phyloP scores from a whole-genome alignment of 2,797 vertebrate genomes.

The Oreortyx pictus region DNA sequence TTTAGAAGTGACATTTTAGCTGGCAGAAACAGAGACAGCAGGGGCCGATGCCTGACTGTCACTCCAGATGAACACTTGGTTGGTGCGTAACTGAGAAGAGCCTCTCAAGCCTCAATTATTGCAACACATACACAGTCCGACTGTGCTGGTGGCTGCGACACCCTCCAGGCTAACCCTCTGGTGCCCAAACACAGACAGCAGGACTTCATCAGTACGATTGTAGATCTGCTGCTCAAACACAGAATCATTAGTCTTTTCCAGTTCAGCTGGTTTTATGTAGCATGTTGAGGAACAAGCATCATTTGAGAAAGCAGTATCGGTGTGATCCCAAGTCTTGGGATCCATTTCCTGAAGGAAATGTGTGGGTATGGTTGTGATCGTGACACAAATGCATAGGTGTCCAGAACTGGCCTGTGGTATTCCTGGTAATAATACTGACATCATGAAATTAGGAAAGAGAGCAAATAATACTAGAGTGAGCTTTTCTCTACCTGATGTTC shows the following conservation, averaged over 20 bases:
- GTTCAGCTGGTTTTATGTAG: conserved; percentile 7
- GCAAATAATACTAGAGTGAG: neutral
- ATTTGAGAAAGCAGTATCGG: neutral
- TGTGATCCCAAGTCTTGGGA: neutral
- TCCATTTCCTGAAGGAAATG: neutral
- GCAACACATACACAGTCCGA: conserved; percentile 31
- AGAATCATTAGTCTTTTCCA: conserved; percentile 59
- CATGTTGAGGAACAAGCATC: neutral
- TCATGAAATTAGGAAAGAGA: neutral
- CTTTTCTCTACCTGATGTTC: neutral
- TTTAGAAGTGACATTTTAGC: conserved; percentile 11
- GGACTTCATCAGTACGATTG: conserved; percentile 10
- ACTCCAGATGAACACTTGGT: conserved; percentile 60
- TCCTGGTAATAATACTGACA: neutral
- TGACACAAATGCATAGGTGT: neutral
- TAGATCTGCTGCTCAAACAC: conserved; percentile 41
- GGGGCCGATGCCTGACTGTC: conserved; percentile 36
- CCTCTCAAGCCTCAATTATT: neutral
- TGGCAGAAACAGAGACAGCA: conserved; percentile 40
- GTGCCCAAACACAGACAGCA: conserved; percentile 54
- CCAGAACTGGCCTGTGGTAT: neutral
- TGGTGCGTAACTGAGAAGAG: conserved; percentile 30
- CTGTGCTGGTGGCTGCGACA: conserved; percentile 43
- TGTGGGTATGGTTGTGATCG: neutral
- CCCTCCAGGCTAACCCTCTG: conserved; percentile 36